phyloP scores from a whole-genome alignment of 2,888 invertebrate genomes.

The Macrosiphum euphorbiae region DNA sequence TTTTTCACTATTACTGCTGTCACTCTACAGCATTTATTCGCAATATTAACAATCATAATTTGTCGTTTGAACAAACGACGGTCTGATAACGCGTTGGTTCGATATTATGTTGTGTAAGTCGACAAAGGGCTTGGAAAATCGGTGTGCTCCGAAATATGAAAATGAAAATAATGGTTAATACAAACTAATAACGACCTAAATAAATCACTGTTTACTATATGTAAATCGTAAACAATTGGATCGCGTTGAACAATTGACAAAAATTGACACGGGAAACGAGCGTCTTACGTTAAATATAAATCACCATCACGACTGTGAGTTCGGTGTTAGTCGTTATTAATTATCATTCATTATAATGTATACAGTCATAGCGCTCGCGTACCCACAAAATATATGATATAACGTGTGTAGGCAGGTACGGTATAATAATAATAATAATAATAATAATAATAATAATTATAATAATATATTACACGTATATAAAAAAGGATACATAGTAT shows the following conservation, averaged over 20 bases:
- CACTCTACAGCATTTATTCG: background rate
- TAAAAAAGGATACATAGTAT: background rate
- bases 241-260: background rate
- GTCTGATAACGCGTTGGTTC: background rate
- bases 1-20: background rate
- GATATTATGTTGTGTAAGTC: background rate
- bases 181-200: background rate
- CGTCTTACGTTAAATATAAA: background rate
- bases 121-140: background rate
- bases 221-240: slow-evolving; percentile 10
- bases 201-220: background rate
- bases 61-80: background rate
- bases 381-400: background rate
- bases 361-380: background rate
- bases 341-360: background rate
- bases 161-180: background rate
- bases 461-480: background rate
- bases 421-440: background rate
- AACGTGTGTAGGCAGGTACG: background rate
- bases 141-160: background rate
- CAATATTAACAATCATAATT: background rate
- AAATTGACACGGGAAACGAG: slow-evolving; percentile 5
- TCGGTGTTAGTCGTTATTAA: background rate
- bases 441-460: background rate
- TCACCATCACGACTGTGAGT: background rate